phyloP scores from a whole-genome alignment of 2,888 invertebrate genomes.

The Leucozona laternaria region DNA sequence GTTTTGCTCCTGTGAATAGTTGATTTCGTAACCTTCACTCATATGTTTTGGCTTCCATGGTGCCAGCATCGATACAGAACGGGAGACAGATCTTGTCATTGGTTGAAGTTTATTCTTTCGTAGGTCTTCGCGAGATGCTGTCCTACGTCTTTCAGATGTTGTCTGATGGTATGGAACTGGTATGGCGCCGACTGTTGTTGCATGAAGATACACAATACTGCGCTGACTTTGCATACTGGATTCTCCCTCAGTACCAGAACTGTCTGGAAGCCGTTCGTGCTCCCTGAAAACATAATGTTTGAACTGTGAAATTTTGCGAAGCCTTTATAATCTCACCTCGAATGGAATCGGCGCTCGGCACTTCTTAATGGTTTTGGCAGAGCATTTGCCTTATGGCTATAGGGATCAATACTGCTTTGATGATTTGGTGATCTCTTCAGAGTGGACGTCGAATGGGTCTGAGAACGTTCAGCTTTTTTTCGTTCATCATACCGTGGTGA shows the following conservation, averaged over 20 bases:
- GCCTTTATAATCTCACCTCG: conserved; percentile 76
- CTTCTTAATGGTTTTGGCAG: conserved; percentile 84
- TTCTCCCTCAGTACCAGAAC: conserved; percentile 89
- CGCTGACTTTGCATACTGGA: conserved; percentile 92
- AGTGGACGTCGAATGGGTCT: conserved; percentile 66
- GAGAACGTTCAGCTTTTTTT: conserved; percentile 78
- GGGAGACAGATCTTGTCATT: conserved; percentile 89
- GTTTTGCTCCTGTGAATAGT: conserved; percentile 88
- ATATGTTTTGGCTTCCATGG: conserved; percentile 92
- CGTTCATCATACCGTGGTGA: conserved; percentile 80
- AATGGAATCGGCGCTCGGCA: conserved; percentile 80
- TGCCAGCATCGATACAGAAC: conserved; percentile 92
- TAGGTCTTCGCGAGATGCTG: conserved; percentile 90
- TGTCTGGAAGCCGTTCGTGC: conserved; percentile 82
- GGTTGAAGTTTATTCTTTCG: conserved; percentile 83
- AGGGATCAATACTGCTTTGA: conserved; percentile 72
- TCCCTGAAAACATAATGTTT: conserved; percentile 77
- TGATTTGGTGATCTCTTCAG: conserved; percentile 69
- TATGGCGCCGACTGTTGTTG: conserved; percentile 94
- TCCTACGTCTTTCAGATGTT: conserved; percentile 85
- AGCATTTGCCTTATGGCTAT: conserved; percentile 77
- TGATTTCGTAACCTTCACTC: conserved; percentile 90
- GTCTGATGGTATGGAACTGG: conserved; percentile 89
- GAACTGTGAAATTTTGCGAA: background rate
- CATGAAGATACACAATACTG: conserved; percentile 93